These are phyloP conservation scores for Lepus americanus DNA, from an alignment of 2,113 vertebrate species.

Conservation along the genomic window DNA sequence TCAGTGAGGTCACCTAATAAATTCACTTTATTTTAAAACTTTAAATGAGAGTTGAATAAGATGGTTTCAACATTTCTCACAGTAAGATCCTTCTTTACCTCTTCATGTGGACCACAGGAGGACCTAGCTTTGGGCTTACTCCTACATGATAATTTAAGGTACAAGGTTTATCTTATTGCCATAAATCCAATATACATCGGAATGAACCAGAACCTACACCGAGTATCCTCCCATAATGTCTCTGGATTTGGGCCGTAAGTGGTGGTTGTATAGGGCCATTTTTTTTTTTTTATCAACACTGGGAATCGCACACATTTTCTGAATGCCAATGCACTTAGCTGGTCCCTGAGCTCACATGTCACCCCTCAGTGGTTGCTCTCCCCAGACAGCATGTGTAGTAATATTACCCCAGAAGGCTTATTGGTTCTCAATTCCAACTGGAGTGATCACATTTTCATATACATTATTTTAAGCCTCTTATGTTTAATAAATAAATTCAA, in stretches of 20 bases:
- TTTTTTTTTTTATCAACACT: background rate
- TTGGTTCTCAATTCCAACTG: too few relatives aligned
- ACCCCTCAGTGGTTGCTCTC: background rate
- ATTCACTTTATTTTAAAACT: conserved; percentile 27
- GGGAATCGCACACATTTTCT: background rate
- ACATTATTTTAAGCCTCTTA: background rate
- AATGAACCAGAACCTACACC: background rate
- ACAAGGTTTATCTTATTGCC: background rate
- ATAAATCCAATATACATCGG: background rate
- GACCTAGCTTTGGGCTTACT: background rate
- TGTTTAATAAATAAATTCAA: background rate
- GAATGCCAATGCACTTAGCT: background rate
- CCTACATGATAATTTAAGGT: background rate
- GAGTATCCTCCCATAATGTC: background rate
- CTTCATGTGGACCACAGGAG: background rate
- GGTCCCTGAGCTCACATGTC: background rate
- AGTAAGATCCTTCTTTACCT: background rate
- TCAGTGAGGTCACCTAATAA: background rate
- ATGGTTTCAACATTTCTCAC: background rate
- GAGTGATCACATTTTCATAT: background rate
- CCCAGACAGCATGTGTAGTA: background rate
- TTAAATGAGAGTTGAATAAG: background rate
- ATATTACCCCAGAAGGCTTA: background rate
- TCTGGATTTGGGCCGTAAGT: background rate
- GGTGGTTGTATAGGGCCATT: background rate